A percentile compares a stretch with the other conserved stretches of the same genome.
Conservation (phyloP, 2,888 invertebrate genomes). For the Pediacus dermestoides region DNA sequence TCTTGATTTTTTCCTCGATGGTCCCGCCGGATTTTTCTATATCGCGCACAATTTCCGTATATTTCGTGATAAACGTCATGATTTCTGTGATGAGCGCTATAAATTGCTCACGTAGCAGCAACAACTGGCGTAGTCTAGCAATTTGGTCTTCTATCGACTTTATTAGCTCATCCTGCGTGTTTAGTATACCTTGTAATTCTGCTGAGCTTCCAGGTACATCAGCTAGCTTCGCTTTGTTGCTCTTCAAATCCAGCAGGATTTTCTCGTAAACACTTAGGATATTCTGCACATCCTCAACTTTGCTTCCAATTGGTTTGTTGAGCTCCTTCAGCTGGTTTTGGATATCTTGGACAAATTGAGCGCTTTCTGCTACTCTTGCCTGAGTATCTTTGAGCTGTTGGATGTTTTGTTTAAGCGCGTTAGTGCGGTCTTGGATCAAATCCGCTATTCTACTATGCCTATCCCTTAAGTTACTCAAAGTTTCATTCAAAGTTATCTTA, state of each 20-base stretch:
- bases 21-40: constrained; percentile 81
- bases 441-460: constrained; percentile 71
- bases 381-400: constrained; percentile 79
- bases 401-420: constrained; percentile 71
- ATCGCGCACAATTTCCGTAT: constrained; percentile 78
- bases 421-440: constrained; percentile 72
- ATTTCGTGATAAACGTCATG: constrained; percentile 80
- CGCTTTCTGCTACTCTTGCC: constrained; percentile 72
- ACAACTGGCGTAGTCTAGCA: constrained; percentile 71
- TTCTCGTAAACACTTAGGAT: constrained; percentile 74
- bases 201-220: constrained; percentile 75
- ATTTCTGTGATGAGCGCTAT: constrained; percentile 83
- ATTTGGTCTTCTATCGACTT: constrained; percentile 83
- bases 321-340: constrained; percentile 79
- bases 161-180: constrained; percentile 82
- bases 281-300: constrained; percentile 86
- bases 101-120: constrained; percentile 83
- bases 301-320: constrained; percentile 81
- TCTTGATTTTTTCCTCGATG: constrained; percentile 81
- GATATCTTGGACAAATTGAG: constrained; percentile 75
- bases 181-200: constrained; percentile 73
- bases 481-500: constrained; percentile 76
- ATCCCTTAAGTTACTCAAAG: constrained; percentile 73
- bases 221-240: constrained; percentile 71
- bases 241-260: constrained; percentile 72